Percentiles rank a stretch among this genome's conserved stretches.
phyloP scores from a whole-genome alignment of 2,888 invertebrate genomes.

The Tetropium fuscum region DNA sequence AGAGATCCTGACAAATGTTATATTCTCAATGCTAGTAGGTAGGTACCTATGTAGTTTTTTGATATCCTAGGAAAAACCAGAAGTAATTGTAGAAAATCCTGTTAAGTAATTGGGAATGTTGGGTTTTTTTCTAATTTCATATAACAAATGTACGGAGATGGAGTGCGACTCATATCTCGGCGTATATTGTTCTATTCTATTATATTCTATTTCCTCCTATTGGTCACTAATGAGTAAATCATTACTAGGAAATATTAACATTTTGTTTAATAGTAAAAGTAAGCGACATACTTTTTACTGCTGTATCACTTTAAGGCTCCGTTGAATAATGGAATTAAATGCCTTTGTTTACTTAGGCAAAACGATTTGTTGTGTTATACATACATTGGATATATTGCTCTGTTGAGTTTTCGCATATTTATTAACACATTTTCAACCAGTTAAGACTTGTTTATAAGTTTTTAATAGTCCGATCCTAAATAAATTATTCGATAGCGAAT shows the following conservation, averaged over 20 bases:
- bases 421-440: too few relatives aligned
- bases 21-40: too few relatives aligned
- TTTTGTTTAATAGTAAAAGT: slow-evolving; percentile 2
- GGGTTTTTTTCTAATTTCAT: slow-evolving; percentile 15
- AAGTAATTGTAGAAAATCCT: slow-evolving; percentile 5
- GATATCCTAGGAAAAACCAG: too few relatives aligned
- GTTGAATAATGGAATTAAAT: background rate
- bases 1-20: too few relatives aligned
- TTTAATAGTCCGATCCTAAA: too few relatives aligned
- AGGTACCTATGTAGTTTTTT: too few relatives aligned
- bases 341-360: background rate
- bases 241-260: background rate
- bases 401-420: too few relatives aligned
- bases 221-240: slow-evolving; percentile 2
- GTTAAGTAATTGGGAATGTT: slow-evolving; percentile 8
- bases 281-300: background rate
- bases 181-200: background rate
- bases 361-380: too few relatives aligned
- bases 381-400: too few relatives aligned
- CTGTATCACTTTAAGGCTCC: background rate
- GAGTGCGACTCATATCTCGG: slow-evolving; percentile 5
- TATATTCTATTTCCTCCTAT: too few relatives aligned
- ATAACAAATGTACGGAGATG: slow-evolving; percentile 10
- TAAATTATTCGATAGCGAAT: too few relatives aligned
- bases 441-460: too few relatives aligned